Evolutionary conservation across 2,797 vertebrate species (phyloP).

Genomic region (Poecilia wingei): DNA sequence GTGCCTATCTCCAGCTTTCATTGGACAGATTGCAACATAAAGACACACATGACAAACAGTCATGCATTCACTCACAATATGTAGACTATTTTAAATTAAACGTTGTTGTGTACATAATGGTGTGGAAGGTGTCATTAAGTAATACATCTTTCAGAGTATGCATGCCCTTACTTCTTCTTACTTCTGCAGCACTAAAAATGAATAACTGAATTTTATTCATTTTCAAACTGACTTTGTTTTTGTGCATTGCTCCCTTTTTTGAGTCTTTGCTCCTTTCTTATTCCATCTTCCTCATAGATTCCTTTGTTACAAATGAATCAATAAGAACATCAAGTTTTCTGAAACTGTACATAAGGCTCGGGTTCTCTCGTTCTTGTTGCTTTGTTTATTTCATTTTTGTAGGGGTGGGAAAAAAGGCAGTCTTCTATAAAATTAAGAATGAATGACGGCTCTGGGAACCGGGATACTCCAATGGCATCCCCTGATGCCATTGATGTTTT

Average conservation of each 20-base stretch:
- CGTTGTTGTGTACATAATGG: neutral
- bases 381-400: slow-evolving; percentile 20
- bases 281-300: neutral
- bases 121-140: neutral
- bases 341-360: slow-evolving; percentile 24
- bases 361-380: slow-evolving; percentile 43
- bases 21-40: neutral
- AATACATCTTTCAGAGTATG: neutral
- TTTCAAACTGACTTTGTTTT: neutral
- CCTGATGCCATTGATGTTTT: slow-evolving; percentile 55
- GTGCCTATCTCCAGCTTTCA: neutral
- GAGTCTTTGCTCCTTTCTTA: neutral
- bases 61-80: neutral
- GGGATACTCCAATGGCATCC: slow-evolving; percentile 55
- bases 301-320: slow-evolving; percentile 5
- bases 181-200: neutral
- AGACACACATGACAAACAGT: neutral
- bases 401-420: slow-evolving; percentile 6
- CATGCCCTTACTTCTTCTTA: neutral
- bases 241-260: neutral
- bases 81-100: neutral
- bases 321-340: slow-evolving; percentile 43
- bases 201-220: slow-evolving; percentile 1
- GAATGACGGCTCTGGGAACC: slow-evolving; percentile 59
- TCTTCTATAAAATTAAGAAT: slow-evolving; percentile 46